Conservation (phyloP, 92 coral and sea anemone species). For the Epizoanthus ramosus region DNA sequence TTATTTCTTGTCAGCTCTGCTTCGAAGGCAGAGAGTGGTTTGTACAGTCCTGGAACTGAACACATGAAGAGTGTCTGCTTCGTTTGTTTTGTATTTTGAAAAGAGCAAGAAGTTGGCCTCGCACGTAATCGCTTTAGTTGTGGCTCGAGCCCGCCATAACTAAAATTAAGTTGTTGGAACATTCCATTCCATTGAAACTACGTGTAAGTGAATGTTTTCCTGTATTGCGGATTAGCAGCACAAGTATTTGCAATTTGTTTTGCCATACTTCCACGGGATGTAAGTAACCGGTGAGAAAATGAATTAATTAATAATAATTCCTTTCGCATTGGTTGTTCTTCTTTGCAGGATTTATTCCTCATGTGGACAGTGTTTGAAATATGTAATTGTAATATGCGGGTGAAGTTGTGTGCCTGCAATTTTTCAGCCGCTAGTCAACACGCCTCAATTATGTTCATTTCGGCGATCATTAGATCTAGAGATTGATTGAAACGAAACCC, state of each 20-base stretch:
- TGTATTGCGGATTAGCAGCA: conserved; percentile 43
- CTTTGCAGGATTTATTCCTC: conserved; percentile 33
- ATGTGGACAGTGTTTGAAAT: conserved; percentile 39
- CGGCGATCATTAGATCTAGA: background rate
- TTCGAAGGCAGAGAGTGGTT: conserved; percentile 9
- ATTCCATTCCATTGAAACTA: conserved; percentile 26
- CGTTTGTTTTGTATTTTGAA: background rate
- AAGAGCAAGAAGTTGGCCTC: background rate
- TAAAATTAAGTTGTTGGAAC: conserved; percentile 9
- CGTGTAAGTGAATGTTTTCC: conserved; percentile 41
- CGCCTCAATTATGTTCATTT: background rate
- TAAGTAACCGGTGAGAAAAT: conserved; percentile 26
- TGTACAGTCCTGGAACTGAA: conserved; percentile 10
- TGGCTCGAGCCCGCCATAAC: conserved; percentile 38
- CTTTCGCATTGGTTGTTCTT: background rate
- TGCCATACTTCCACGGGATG: conserved; percentile 35
- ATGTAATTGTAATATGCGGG: conserved; percentile 23
- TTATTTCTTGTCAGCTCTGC: conserved; percentile 18
- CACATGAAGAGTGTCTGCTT: background rate
- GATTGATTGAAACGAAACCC: background rate
- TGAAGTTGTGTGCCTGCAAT: conserved; percentile 11
- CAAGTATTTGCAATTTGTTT: conserved; percentile 25
- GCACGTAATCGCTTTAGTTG: background rate
- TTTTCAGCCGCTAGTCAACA: background rate
- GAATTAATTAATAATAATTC: conserved; percentile 21